These are phyloP conservation scores for Agrilus mali DNA, from an alignment of 2,888 invertebrate genomes.

Conservation along the genomic window DNA sequence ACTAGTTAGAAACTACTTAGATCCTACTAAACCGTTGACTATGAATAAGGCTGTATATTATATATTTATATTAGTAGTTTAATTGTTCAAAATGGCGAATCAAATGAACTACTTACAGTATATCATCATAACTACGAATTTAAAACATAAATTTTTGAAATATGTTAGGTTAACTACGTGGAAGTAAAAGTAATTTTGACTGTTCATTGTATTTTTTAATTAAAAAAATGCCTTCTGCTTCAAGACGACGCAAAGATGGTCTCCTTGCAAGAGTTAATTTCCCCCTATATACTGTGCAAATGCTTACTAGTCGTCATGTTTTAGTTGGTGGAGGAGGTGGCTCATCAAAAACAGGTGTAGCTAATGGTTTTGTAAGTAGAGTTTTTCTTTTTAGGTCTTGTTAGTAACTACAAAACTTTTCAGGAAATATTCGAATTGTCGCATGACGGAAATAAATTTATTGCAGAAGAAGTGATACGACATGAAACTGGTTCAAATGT, in stretches of 20 bases:
- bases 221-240: constrained; percentile 41
- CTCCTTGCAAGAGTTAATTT: constrained; percentile 81
- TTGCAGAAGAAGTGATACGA: constrained; percentile 78
- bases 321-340: constrained; percentile 97
- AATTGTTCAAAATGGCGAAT: too few species aligned
- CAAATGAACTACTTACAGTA: too few species aligned
- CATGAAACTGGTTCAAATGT: constrained; percentile 82
- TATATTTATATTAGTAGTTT: too few species aligned
- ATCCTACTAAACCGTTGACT: too few species aligned
- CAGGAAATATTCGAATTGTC: constrained; percentile 89
- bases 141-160: too few species aligned
- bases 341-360: constrained; percentile 90
- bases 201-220: neutral
- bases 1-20: too few species aligned
- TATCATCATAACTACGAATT: too few species aligned
- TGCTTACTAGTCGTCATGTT: constrained; percentile 84
- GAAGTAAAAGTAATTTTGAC: too few species aligned
- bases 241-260: constrained; percentile 50
- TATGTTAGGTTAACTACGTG: constrained; percentile 19
- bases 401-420: constrained; percentile 13
- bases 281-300: constrained; percentile 83
- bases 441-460: constrained; percentile 69
- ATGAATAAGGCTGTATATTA: too few species aligned
- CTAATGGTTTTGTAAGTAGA: constrained; percentile 92
- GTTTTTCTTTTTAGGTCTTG: neutral